These are phyloP conservation scores for Tachyglossus aculeatus DNA, from an alignment of 2,797 vertebrate species.

Conservation along the genomic window DNA sequence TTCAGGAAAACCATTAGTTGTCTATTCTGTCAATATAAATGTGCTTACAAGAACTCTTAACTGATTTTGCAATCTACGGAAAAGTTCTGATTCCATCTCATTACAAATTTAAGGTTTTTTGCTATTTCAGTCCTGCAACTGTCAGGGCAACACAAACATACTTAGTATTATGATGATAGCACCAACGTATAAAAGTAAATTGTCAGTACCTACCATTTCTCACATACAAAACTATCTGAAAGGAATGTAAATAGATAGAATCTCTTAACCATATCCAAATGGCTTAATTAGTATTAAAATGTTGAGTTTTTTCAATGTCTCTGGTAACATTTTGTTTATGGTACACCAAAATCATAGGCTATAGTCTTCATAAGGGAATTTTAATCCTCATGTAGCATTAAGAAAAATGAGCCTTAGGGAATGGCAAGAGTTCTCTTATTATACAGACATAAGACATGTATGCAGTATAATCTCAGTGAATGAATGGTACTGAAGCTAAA, in stretches of 20 bases:
- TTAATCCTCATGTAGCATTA: constrained; percentile 23
- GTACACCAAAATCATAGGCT: constrained; percentile 14
- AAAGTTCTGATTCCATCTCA: constrained; percentile 18
- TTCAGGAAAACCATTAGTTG: constrained; percentile 24
- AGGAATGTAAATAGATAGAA: constrained; percentile 34
- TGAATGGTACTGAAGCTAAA: background rate
- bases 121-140: background rate
- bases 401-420: constrained; percentile 5
- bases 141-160: constrained; percentile 15
- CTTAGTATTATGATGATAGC: constrained; percentile 19
- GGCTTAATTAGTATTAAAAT: constrained; percentile 32
- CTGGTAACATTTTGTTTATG: background rate
- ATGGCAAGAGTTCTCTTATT: background rate
- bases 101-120: constrained; percentile 22
- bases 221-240: constrained; percentile 25
- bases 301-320: constrained; percentile 19
- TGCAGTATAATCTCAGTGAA: constrained; percentile 10
- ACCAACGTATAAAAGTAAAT: constrained; percentile 19
- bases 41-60: constrained; percentile 11
- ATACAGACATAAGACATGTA: background rate
- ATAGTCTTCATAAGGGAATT: constrained; percentile 10
- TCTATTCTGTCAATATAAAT: constrained; percentile 24
- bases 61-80: background rate
- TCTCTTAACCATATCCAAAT: constrained; percentile 25
- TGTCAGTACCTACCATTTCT: constrained; percentile 16